Evolutionary conservation across 2,888 invertebrate genomes (phyloP).

Genomic region (Archips xylosteana): DNA sequence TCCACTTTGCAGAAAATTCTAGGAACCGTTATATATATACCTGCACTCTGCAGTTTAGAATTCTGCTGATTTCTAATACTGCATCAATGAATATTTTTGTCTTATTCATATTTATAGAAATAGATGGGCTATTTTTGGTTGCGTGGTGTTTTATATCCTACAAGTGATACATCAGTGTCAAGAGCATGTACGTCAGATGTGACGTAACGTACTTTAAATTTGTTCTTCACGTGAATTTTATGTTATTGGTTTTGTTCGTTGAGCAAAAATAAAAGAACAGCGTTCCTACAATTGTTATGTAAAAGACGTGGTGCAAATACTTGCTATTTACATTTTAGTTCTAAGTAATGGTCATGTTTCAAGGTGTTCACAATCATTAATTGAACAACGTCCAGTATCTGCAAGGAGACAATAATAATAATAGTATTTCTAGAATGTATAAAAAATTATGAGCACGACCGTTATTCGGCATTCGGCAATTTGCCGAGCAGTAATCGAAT

Average conservation of each 20-base stretch:
- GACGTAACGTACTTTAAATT: conserved; percentile 28
- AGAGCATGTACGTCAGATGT: conserved; percentile 27
- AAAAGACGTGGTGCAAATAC: conserved; percentile 5
- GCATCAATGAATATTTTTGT: conserved; percentile 12
- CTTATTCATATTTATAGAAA: conserved; percentile 19
- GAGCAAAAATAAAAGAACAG: conserved; percentile 16
- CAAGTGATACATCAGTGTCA: conserved; percentile 35
- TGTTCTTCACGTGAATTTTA: conserved; percentile 10
- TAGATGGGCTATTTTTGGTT: conserved; percentile 25
- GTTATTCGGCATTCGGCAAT: conserved; percentile 25
- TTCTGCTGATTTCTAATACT: not conserved
- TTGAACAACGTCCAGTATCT: not conserved
- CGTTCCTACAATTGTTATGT: not conserved
- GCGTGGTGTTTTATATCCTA: conserved; percentile 10
- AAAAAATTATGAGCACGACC: conserved; percentile 9
- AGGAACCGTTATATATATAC: not conserved
- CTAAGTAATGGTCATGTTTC: not conserved
- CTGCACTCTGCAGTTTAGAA: not conserved
- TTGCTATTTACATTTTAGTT: not conserved
- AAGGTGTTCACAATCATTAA: not conserved
- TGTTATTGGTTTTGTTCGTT: conserved; percentile 2
- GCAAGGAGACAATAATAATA: not conserved
- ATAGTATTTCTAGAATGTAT: not conserved
- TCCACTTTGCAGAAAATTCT: not conserved
- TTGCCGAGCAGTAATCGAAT: conserved; percentile 33